Percentiles rank a stretch among this genome's conserved stretches.
These are phyloP conservation scores for Erebia ligea DNA, from an alignment of 2,888 invertebrate species.

Conservation along the genomic window DNA sequence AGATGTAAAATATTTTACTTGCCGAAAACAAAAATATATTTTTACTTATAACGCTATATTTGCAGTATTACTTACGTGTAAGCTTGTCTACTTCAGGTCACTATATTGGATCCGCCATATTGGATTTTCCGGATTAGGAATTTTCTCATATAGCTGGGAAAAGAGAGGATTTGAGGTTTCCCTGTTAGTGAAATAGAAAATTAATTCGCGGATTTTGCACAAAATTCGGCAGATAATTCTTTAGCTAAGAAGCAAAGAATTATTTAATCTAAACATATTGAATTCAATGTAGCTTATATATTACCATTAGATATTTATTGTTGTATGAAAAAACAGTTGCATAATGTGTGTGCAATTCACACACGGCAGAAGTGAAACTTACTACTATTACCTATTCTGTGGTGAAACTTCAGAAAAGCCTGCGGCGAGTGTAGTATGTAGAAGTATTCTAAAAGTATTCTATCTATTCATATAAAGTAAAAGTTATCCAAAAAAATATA, in stretches of 20 bases:
- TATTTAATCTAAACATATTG: no score
- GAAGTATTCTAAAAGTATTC: no score
- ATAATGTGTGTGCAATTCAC: no score
- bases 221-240: background rate
- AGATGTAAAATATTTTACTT: background rate
- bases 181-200: slow-evolving; percentile 29
- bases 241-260: background rate
- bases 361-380: no score
- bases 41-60: slow-evolving; percentile 14
- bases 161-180: slow-evolving; percentile 38
- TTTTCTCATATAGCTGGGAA: slow-evolving; percentile 39
- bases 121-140: slow-evolving; percentile 42
- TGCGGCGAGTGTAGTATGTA: no score
- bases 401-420: no score
- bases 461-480: no score
- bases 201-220: slow-evolving; percentile 20
- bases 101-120: slow-evolving; percentile 39
- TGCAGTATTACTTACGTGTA: slow-evolving; percentile 26
- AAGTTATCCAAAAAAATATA: no score
- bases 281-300: no score
- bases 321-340: no score
- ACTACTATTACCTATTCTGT: no score
- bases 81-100: slow-evolving; percentile 35
- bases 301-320: no score
- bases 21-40: slow-evolving; percentile 11